These are phyloP conservation scores for Muraenolepis orangiensis DNA, from an alignment of 2,797 vertebrate genomes.

Conservation along the genomic window DNA sequence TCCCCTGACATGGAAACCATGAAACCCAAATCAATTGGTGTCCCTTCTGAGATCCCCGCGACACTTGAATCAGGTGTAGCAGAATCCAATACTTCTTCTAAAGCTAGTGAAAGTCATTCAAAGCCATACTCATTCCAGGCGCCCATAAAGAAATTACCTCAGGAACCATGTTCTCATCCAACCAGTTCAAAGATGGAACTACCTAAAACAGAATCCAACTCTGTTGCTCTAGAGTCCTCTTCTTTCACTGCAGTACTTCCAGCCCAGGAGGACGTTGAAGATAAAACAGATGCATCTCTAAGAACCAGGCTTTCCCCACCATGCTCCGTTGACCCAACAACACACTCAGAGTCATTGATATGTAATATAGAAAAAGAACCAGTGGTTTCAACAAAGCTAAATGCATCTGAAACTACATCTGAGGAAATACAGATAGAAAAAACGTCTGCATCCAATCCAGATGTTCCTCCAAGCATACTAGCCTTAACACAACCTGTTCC, in stretches of 20 bases:
- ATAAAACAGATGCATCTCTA: slow-evolving; percentile 10
- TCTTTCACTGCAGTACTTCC: neutral
- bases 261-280: slow-evolving; percentile 16
- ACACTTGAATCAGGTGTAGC: slow-evolving; percentile 7
- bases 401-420: slow-evolving; percentile 2
- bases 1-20: neutral
- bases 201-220: slow-evolving; percentile 16
- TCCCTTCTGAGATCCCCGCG: slow-evolving; percentile 1
- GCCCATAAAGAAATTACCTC: slow-evolving; percentile 1
- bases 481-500: slow-evolving; percentile 9
- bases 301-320: neutral
- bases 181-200: slow-evolving; percentile 16
- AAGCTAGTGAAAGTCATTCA: slow-evolving; percentile 16
- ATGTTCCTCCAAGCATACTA: slow-evolving; percentile 5
- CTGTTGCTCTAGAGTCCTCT: slow-evolving; percentile 4
- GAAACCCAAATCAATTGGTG: slow-evolving; percentile 7
- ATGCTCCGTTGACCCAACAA: slow-evolving; percentile 19
- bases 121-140: slow-evolving; percentile 13
- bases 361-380: slow-evolving; percentile 18
- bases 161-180: slow-evolving; percentile 10
- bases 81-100: slow-evolving; percentile 20
- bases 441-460: slow-evolving; percentile 8
- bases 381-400: neutral
- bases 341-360: slow-evolving; percentile 9
- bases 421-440: slow-evolving; percentile 17